Evolutionary conservation across 1,140 invertebrate genomes (phyloP).

Genomic region (Aphidius gifuensis): DNA sequence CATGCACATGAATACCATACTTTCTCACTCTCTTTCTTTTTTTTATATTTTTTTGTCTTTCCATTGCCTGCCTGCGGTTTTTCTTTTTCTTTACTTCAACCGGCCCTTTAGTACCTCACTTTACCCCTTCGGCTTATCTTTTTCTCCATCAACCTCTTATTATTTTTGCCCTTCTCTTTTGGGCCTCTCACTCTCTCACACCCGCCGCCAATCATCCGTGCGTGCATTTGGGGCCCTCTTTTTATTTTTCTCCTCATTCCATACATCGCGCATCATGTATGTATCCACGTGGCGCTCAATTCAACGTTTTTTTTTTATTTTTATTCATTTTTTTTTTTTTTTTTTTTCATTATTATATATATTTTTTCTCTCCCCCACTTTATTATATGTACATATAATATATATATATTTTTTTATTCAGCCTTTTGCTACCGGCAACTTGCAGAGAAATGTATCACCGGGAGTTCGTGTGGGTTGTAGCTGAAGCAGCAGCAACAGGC

Average conservation of each 20-base stretch:
- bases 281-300: slow-evolving; percentile 15
- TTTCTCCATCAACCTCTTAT: slow-evolving; percentile 2
- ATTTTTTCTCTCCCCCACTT: no score
- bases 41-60: slow-evolving; percentile 29
- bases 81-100: no score
- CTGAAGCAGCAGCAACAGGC: not conserved
- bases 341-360: not conserved
- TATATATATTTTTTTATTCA: no score
- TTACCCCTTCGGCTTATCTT: not conserved
- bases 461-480: not conserved
- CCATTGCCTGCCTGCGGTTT: not conserved
- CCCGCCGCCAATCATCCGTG: not conserved
- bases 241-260: not conserved
- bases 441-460: not conserved
- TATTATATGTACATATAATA: no score
- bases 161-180: not conserved
- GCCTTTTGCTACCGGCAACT: slow-evolving; percentile 8
- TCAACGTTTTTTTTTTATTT: not conserved
- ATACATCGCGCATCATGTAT: not conserved
- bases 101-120: slow-evolving; percentile 7
- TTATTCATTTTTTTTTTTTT: not conserved
- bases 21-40: slow-evolving; percentile 25
- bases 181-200: not conserved
- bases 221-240: not conserved
- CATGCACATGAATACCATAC: no score